Conservation (phyloP, 2,797 vertebrate genomes). For the Onychomys leucogaster region DNA sequence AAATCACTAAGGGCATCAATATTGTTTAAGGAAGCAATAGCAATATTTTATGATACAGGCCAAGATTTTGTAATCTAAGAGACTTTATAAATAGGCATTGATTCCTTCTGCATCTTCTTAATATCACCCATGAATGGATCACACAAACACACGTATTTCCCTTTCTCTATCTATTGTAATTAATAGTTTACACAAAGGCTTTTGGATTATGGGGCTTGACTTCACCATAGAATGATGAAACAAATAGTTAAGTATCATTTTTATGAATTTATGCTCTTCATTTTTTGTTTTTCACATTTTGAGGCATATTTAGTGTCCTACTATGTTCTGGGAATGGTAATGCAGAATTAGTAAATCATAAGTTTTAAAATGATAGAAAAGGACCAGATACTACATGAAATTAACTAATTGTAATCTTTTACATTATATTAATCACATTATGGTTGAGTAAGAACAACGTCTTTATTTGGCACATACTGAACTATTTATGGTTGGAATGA, state of each 20-base stretch:
- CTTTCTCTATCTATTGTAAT: slow-evolving; percentile 3
- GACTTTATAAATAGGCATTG: neutral
- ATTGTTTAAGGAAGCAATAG: slow-evolving; percentile 14
- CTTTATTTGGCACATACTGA: neutral
- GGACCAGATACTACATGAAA: neutral
- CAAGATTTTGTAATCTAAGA: neutral
- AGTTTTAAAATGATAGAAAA: neutral
- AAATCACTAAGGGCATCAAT: neutral
- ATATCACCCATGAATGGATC: neutral
- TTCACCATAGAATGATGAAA: slow-evolving; percentile 17
- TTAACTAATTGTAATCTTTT: neutral
- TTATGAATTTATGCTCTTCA: neutral
- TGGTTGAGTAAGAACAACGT: neutral
- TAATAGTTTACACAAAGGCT: neutral
- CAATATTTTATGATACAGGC: slow-evolving; percentile 16
- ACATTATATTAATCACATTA: neutral
- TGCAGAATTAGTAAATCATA: neutral
- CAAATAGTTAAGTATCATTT: neutral
- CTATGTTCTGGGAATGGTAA: neutral
- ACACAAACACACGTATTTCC: neutral
- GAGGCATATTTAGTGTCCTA: neutral
- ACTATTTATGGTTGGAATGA: neutral
- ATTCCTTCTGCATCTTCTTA: slow-evolving; percentile 46
- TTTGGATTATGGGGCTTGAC: slow-evolving; percentile 14
- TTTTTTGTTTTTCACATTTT: neutral